Evolutionary conservation across 2,888 invertebrate genomes (phyloP), one percentile per base, ranked within the genome.

Genomic region (Xestia sexstrigata): DNA sequence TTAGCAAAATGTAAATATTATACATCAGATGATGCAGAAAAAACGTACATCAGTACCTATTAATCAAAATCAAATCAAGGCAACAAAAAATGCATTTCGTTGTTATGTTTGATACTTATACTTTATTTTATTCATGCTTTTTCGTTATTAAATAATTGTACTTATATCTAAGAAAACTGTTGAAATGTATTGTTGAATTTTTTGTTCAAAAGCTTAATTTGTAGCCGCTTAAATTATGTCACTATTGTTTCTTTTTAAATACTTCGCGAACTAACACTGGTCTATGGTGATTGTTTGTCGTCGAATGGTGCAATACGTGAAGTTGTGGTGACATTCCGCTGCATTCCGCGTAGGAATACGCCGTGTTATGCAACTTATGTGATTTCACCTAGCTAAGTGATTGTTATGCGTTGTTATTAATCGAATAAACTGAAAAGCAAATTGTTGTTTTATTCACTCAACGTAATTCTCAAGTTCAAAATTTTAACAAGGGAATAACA

Each of bases 321-420:
- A 47, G 23, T 58, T 67, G 42, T 49, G 67, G 74, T 71, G 62
- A 74, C 65, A 86, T 74, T 78, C 84, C 87, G 65, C 15, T 52
- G 49, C 83, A 83, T 35, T 35, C 35, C 42, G 9, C 42, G 47
- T 35, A 35, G 35, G 2, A 78, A 82, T 70, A 76, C 20, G 45
- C 49, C 68, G 72, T 49, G 42, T 74, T 30, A 66, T 74, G 79
- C 45, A 65, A 68, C n/a, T 69, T 26, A 77, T 80, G 81, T 70
- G 74, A 87, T 75, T 76, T 65, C 26, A 49, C 20, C n/a, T 65
- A 42, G 70, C 63, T 69, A 74, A 30, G 66, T 66, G n/a, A 62
- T 81, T 84, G 85, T 88, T 81, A 79, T 58, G 68, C 73, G 62
- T 82, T 87, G 76, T 88, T 87, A 62, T 78, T 70, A 72, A 87